Conservation (phyloP, 2,113 vertebrate species). For the Burhinus oedicnemus region DNA sequence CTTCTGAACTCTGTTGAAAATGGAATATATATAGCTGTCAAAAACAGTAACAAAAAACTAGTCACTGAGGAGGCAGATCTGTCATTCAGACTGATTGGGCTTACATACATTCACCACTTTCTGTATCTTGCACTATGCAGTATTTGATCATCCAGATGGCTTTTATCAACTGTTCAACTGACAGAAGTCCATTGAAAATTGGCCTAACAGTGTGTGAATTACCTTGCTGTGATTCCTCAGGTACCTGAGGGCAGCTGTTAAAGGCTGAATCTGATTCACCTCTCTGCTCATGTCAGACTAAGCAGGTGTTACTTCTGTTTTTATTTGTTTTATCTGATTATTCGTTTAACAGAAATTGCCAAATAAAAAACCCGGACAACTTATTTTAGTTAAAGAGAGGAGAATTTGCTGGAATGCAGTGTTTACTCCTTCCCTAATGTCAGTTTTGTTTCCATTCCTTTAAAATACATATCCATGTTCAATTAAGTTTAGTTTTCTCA, state of each 20-base stretch:
- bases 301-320: slow-evolving; percentile 23
- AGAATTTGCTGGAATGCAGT: background rate
- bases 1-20: slow-evolving; percentile 50
- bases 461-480: background rate
- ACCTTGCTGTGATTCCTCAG: slow-evolving; percentile 25
- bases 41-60: slow-evolving; percentile 23
- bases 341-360: background rate
- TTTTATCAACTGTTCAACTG: slow-evolving; percentile 51
- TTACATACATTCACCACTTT: slow-evolving; percentile 34
- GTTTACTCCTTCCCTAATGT: background rate
- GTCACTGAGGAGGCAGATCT: slow-evolving; percentile 13
- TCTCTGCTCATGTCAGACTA: slow-evolving; percentile 13
- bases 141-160: slow-evolving; percentile 32
- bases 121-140: slow-evolving; percentile 4
- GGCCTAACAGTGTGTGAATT: slow-evolving; percentile 52
- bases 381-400: background rate
- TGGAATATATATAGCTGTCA: slow-evolving; percentile 42
- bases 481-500: background rate
- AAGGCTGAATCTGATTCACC: background rate
- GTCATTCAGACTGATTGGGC: slow-evolving; percentile 53
- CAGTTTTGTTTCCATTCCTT: background rate
- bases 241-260: background rate
- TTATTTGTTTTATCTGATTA: slow-evolving; percentile 43
- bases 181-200: slow-evolving; percentile 61
- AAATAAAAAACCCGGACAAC: background rate